phyloP scores from a whole-genome alignment of 2,888 invertebrate genomes.

The Lordiphosa fenestrarum region DNA sequence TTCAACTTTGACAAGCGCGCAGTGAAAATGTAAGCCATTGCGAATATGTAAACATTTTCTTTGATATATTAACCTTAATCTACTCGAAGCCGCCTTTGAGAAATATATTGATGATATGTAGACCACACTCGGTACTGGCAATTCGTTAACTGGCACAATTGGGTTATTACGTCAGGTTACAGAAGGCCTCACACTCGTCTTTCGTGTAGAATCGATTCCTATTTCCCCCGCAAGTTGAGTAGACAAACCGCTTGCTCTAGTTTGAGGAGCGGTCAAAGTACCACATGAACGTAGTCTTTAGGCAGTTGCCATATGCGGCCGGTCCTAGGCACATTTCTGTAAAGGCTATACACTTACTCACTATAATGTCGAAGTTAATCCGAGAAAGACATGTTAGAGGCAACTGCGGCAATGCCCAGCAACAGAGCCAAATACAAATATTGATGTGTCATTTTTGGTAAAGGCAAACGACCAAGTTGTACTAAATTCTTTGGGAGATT shows the following conservation, averaged over 20 bases:
- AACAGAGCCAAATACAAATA: too few species aligned
- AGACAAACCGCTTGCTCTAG: conserved; percentile 17
- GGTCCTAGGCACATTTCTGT: conserved; percentile 19
- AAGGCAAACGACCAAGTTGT: too few species aligned
- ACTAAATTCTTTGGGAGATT: too few species aligned
- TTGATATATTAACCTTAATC: conserved; percentile 5
- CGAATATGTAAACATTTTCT: conserved; percentile 1
- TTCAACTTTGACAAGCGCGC: conserved; percentile 28
- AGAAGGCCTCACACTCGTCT: conserved; percentile 21
- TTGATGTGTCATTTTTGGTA: too few species aligned
- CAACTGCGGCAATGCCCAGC: too few species aligned
- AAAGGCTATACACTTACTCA: too few species aligned
- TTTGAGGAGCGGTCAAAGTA: conserved; percentile 1
- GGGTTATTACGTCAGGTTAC: conserved; percentile 2
- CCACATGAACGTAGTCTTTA: conserved; percentile 12
- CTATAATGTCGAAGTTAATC: too few species aligned
- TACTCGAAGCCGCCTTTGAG: neutral
- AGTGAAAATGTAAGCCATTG: neutral
- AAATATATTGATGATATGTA: neutral
- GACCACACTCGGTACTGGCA: too few species aligned
- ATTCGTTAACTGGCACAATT: neutral
- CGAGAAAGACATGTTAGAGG: too few species aligned
- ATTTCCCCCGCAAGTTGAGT: conserved; percentile 41
- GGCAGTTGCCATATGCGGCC: conserved; percentile 15
- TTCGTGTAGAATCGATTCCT: conserved; percentile 24